A percentile compares a stretch with the other conserved stretches of the same genome.
phyloP scores from a whole-genome alignment of 2,888 invertebrate species.

The Lithosia quadra region DNA sequence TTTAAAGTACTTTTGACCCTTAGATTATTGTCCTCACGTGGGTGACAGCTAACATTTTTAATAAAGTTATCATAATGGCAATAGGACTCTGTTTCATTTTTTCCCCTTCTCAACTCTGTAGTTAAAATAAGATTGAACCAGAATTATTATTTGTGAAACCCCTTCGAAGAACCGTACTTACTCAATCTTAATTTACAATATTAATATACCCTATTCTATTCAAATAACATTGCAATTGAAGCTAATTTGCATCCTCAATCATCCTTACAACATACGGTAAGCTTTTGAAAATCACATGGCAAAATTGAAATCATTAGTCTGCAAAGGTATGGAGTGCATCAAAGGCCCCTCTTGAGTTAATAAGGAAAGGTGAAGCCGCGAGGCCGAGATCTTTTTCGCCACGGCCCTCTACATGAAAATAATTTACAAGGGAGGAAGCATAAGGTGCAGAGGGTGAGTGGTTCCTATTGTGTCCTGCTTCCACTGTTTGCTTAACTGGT shows the following conservation, averaged over 20 bases:
- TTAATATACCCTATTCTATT: conserved; percentile 33
- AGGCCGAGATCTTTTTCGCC: conserved; percentile 74
- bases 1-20: no score
- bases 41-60: no score
- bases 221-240: conserved; percentile 41
- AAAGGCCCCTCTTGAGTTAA: conserved; percentile 79
- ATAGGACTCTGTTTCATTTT: no score
- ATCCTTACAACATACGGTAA: conserved; percentile 54
- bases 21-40: no score
- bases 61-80: no score
- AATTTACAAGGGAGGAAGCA: conserved; percentile 59
- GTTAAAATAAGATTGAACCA: no score
- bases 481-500: conserved; percentile 65
- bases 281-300: conserved; percentile 65
- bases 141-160: not conserved
- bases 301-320: conserved; percentile 80
- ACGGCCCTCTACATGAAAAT: conserved; percentile 75
- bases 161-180: conserved; percentile 5
- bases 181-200: conserved; percentile 36
- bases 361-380: conserved; percentile 75
- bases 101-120: no score
- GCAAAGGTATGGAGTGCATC: conserved; percentile 74
- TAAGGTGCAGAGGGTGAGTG: conserved; percentile 46
- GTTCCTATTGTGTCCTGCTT: conserved; percentile 65
- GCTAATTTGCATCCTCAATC: conserved; percentile 58